Percentiles rank a stretch among this genome's conserved stretches.
phyloP scores from a whole-genome alignment of 2,888 invertebrate species.

The Troides aeacus region DNA sequence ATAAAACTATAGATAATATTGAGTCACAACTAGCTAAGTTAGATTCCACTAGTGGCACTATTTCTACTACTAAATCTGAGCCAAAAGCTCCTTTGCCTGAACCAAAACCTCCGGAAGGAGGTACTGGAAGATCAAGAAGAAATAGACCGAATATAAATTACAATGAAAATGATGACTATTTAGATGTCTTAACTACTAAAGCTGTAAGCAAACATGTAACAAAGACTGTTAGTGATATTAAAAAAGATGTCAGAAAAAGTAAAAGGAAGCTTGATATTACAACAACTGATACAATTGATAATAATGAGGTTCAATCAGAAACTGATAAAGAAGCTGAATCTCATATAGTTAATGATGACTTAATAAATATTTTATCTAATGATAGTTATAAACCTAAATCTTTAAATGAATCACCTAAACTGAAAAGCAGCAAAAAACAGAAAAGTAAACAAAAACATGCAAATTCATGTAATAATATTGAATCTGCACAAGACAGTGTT shows the following conservation, averaged over 20 bases:
- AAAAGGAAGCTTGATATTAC: conserved; percentile 58
- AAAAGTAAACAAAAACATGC: conserved; percentile 54
- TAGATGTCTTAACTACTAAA: conserved; percentile 71
- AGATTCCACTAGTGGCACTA: conserved; percentile 51
- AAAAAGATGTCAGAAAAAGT: conserved; percentile 66
- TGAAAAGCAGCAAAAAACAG: conserved; percentile 56
- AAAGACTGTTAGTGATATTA: conserved; percentile 67
- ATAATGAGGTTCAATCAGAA: conserved; percentile 44
- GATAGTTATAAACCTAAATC: conserved; percentile 48
- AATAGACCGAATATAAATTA: conserved; percentile 76
- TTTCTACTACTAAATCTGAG: conserved; percentile 54
- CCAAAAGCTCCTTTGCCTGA: conserved; percentile 64
- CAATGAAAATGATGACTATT: conserved; percentile 79
- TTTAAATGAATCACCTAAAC: conserved; percentile 44
- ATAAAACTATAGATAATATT: conserved; percentile 58
- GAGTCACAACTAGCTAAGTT: conserved; percentile 63
- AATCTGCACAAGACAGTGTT: conserved; percentile 34
- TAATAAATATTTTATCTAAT: conserved; percentile 63
- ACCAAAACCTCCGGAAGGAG: conserved; percentile 66
- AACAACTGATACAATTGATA: conserved; percentile 36
- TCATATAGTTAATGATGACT: conserved; percentile 56
- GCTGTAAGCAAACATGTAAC: conserved; percentile 55
- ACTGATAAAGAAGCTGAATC: conserved; percentile 52
- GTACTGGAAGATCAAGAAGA: conserved; percentile 65
- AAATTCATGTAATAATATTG: conserved; percentile 39